Evolutionary conservation across 1,140 invertebrate genomes (phyloP).

Genomic region (Physella acuta): DNA sequence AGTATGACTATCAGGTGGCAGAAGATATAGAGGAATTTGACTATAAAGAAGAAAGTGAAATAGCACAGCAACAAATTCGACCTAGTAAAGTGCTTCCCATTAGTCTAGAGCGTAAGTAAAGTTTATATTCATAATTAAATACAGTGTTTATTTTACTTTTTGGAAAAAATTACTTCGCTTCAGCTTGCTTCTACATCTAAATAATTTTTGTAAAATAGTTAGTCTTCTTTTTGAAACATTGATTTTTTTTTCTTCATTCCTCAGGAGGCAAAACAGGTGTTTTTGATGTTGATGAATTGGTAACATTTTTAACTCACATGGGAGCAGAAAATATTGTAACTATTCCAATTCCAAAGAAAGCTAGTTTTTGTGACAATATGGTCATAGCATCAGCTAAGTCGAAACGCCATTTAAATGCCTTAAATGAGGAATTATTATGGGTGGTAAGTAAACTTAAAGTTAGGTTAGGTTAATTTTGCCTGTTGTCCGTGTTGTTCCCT

Average conservation of each 20-base stretch:
- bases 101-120: slow-evolving; percentile 11
- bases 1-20: slow-evolving; percentile 17
- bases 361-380: slow-evolving; percentile 24
- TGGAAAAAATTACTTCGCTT: background rate
- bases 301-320: slow-evolving; percentile 9
- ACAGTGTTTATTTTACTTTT: background rate
- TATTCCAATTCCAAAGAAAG: slow-evolving; percentile 16
- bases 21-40: slow-evolving; percentile 23
- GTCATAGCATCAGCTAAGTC: slow-evolving; percentile 24
- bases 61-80: slow-evolving; percentile 2
- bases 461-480: no score
- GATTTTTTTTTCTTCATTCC: no score
- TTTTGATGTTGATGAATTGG: slow-evolving; percentile 17
- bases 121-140: background rate
- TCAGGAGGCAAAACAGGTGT: slow-evolving; percentile 23
- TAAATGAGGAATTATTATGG: slow-evolving; percentile 22
- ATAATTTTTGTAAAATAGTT: no score
- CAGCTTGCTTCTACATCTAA: no score
- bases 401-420: slow-evolving; percentile 15
- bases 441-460: slow-evolving; percentile 8
- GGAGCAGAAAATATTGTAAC: slow-evolving; percentile 22
- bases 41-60: slow-evolving; percentile 8
- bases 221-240: no score
- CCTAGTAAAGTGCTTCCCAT: slow-evolving; percentile 12
- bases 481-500: no score